Percentiles rank a stretch among this genome's conserved stretches.
These are phyloP conservation scores for Eurytemora carolleeae DNA, from an alignment of 1,140 invertebrate genomes.

Conservation along the genomic window DNA sequence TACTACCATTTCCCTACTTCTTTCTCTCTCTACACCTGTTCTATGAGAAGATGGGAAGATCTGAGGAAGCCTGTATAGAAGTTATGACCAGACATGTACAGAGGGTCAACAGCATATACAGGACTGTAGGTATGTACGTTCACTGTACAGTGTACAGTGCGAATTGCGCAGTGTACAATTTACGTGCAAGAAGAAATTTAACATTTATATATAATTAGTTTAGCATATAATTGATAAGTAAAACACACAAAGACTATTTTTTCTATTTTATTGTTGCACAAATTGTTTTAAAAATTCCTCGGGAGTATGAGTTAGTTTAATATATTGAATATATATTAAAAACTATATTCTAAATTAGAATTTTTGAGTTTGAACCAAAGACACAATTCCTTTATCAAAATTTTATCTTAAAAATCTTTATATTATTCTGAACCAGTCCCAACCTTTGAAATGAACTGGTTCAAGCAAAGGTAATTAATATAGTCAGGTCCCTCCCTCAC, in stretches of 20 bases:
- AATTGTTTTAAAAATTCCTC: neutral
- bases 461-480: too few species aligned
- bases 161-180: neutral
- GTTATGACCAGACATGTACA: constrained; percentile 85
- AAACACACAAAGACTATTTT: too few species aligned
- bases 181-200: neutral
- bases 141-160: neutral
- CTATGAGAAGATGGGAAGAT: constrained; percentile 60
- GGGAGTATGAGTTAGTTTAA: too few species aligned
- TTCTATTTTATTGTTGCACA: neutral
- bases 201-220: too few species aligned
- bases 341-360: too few species aligned
- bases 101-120: constrained; percentile 76
- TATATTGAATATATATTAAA: too few species aligned
- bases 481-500: too few species aligned
- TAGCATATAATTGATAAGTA: too few species aligned
- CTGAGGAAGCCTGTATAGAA: constrained; percentile 81
- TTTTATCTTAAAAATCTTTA: neutral
- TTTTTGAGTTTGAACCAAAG: too few species aligned
- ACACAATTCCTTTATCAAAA: neutral
- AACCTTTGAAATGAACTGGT: too few species aligned
- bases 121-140: constrained; percentile 46
- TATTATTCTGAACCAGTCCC: neutral
- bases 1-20: too few species aligned
- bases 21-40: constrained; percentile 88